Evolutionary conservation across 2,888 invertebrate genomes (phyloP), one percentile per base, ranked within the genome.

Genomic region (Andrena flavipes): DNA sequence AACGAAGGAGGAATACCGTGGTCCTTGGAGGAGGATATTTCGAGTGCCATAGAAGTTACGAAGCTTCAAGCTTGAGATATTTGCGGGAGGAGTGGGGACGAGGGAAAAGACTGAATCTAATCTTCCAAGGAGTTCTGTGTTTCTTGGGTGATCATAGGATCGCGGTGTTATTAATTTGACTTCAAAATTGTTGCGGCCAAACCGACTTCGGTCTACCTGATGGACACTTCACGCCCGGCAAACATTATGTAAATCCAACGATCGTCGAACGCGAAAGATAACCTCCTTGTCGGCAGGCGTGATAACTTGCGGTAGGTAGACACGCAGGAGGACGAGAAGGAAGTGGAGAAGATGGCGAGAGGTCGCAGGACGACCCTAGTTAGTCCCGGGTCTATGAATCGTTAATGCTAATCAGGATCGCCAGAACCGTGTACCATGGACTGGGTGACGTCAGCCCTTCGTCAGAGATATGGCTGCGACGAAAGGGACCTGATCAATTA

Each of bases 331-430:
- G 78, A 76, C 77, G 86, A 84, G 85, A 86, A 83, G 83, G 82
- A 87, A 79, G 71, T 67, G 74, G 82, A 76, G 88, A 88, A 88
- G 90, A 89, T 81, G 86, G 82, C 84, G 84, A 84, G 81, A 88
- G 89, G 85, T 89, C 84, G 89, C 84, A 88, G 87, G 86, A 87
- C 87, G 88, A 89, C 91, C 90, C 90, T 90, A 88, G 90, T 91
- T 90, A 89, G 87, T 88, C 86, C 80, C 86, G 84, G 88, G 86
- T 91, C 90, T 90, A 91, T 92, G 91, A 92, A 92, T 92, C 91
- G 90, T 92, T 92, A 92, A 92, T 92, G 91, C 91, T 92, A 92
- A 92, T 92, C 91, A 91, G 89, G 84, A 89, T 91, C 87, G 91
- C 90, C 90, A 88, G 88, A 88, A 70, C 86, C 73, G 82, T 77